Conservation (phyloP, 2,888 invertebrate genomes). For the Gasteruption jaculator region DNA sequence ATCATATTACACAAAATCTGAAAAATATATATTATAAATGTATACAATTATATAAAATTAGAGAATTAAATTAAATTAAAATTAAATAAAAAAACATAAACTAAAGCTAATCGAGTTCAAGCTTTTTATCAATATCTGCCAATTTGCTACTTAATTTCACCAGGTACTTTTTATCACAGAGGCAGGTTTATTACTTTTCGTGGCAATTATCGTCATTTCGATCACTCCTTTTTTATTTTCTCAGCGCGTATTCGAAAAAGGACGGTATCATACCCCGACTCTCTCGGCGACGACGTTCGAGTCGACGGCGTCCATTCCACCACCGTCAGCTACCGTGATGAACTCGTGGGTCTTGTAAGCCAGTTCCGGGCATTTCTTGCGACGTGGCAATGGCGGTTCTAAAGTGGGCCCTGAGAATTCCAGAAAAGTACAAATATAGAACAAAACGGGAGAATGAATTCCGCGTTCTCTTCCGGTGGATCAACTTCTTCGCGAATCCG, state of each 20-base stretch:
- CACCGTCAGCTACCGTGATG: slow-evolving; percentile 59
- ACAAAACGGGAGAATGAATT: too few species aligned
- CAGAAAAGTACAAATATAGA: too few species aligned
- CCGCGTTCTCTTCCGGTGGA: too few species aligned
- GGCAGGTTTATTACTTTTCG: too few species aligned
- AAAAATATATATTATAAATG: too few species aligned
- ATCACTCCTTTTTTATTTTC: slow-evolving; percentile 2
- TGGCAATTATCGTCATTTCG: too few species aligned
- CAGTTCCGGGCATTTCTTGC: slow-evolving; percentile 85
- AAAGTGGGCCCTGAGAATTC: slow-evolving; percentile 55
- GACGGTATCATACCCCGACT: slow-evolving; percentile 65
- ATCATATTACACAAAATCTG: too few species aligned
- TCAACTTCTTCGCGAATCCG: too few species aligned
- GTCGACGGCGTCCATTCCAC: slow-evolving; percentile 59
- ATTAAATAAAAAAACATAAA: too few species aligned
- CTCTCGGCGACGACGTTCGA: slow-evolving; percentile 60
- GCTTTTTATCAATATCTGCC: slow-evolving; percentile 2
- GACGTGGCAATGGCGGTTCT: slow-evolving; percentile 80
- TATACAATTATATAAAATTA: too few species aligned
- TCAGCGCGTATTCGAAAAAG: slow-evolving; percentile 10
- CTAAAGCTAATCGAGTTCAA: neutral
- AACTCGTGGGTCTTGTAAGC: slow-evolving; percentile 84
- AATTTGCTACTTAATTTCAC: neutral
- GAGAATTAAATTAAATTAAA: too few species aligned
- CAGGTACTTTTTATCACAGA: too few species aligned